phyloP scores from a whole-genome alignment of 2,113 vertebrate species.

The Piprites chloris region DNA sequence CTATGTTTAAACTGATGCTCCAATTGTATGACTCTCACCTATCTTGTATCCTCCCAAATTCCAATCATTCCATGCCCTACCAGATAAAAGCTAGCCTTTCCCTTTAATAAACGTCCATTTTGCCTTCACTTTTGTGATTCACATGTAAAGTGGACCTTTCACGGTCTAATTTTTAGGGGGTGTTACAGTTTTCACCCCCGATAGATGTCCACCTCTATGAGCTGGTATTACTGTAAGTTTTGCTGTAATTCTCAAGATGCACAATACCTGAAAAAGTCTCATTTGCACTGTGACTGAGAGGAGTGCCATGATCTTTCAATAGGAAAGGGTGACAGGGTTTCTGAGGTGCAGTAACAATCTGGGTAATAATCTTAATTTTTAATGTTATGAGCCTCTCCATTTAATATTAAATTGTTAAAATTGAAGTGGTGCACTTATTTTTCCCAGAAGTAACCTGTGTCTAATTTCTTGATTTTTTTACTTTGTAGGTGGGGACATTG shows the following conservation, averaged over 20 bases:
- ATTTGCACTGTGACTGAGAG: fast-evolving
- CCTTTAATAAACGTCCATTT: no score
- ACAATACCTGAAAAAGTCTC: neutral
- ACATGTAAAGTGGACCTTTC: no score
- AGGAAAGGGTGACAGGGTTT: neutral
- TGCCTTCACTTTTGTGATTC: no score
- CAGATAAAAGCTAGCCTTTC: no score
- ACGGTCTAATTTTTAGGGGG: no score
- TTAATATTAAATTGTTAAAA: neutral
- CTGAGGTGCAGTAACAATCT: neutral
- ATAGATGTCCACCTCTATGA: neutral
- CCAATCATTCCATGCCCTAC: no score
- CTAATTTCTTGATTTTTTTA: neutral
- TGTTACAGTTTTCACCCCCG: no score
- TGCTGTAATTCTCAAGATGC: neutral
- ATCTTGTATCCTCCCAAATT: no score
- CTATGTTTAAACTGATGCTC: no score
- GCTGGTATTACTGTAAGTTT: neutral
- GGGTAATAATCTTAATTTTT: neutral
- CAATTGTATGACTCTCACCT: no score
- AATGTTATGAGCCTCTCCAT: neutral
- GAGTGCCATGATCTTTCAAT: neutral
- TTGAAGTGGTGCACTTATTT: neutral
- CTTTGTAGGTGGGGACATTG: neutral
- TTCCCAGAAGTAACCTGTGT: neutral